These are phyloP conservation scores for Microplitis mediator DNA, from an alignment of 1,140 invertebrate genomes.

Conservation along the genomic window DNA sequence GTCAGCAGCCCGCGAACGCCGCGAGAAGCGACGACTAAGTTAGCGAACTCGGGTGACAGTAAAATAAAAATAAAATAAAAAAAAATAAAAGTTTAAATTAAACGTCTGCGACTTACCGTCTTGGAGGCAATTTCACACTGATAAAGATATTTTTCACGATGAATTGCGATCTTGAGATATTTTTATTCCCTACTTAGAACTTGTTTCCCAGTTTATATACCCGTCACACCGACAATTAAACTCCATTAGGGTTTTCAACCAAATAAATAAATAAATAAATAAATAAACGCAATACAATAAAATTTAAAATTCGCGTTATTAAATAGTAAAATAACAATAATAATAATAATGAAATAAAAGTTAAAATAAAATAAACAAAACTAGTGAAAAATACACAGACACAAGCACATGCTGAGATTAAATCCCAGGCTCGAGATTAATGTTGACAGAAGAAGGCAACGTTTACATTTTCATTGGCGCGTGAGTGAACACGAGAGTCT, in stretches of 20 bases:
- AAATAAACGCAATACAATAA: no score
- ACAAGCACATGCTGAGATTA: no score
- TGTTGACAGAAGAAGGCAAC: constrained; percentile 13
- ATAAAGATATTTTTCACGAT: background rate
- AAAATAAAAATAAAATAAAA: background rate
- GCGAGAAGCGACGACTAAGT: background rate
- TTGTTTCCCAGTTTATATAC: no score
- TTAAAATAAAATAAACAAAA: background rate
- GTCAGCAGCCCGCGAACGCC: background rate
- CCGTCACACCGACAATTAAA: no score
- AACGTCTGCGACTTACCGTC: background rate
- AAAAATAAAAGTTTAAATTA: background rate
- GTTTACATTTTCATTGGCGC: constrained; percentile 21
- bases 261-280: no score
- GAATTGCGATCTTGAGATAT: background rate
- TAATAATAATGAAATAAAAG: background rate
- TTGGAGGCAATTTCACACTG: constrained; percentile 5
- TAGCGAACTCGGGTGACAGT: background rate
- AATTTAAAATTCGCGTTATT: no score
- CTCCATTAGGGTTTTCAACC: no score
- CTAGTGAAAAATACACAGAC: constrained; percentile 2
- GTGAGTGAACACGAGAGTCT: background rate
- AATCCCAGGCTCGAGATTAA: constrained; percentile 8
- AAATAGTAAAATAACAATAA: no score
- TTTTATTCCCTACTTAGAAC: background rate